These are phyloP conservation scores for Gobio occitaniae DNA, from an alignment of 2,797 vertebrate species.

Conservation along the genomic window DNA sequence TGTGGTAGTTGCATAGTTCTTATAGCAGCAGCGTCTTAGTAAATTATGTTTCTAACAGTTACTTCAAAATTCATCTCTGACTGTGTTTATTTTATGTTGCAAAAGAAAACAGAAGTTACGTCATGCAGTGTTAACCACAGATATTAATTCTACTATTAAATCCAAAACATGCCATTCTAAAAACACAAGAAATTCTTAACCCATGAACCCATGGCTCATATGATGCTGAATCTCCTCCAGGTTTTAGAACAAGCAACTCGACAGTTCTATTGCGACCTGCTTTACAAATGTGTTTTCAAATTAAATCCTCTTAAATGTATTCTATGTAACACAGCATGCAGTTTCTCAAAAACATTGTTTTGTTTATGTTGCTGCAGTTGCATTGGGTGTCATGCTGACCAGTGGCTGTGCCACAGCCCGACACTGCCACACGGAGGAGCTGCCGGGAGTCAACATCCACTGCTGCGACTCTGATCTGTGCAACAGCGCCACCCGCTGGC, in stretches of 20 bases:
- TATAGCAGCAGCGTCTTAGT: background rate
- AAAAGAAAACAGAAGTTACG: background rate
- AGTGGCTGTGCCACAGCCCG: constrained; percentile 81
- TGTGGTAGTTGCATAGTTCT: background rate
- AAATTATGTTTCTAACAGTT: background rate
- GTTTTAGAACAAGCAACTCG: background rate
- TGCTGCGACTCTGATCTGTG: constrained; percentile 73
- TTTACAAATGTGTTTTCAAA: background rate
- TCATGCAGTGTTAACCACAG: constrained; percentile 1
- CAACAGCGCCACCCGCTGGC: constrained; percentile 56
- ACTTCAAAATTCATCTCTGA: background rate
- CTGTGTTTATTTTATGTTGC: background rate
- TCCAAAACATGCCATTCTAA: background rate
- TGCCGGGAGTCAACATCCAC: constrained; percentile 75
- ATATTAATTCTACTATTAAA: background rate
- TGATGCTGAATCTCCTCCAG: background rate
- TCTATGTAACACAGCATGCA: background rate
- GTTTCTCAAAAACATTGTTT: constrained; percentile 9
- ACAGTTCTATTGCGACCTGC: background rate
- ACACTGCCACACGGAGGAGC: constrained; percentile 81
- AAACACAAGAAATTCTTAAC: background rate
- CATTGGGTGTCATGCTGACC: constrained; percentile 76
- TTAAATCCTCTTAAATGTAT: background rate
- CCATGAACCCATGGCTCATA: background rate
- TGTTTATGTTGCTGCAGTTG: constrained; percentile 64